phyloP scores from a whole-genome alignment of 2,797 vertebrate species.

The Falco rusticolus region DNA sequence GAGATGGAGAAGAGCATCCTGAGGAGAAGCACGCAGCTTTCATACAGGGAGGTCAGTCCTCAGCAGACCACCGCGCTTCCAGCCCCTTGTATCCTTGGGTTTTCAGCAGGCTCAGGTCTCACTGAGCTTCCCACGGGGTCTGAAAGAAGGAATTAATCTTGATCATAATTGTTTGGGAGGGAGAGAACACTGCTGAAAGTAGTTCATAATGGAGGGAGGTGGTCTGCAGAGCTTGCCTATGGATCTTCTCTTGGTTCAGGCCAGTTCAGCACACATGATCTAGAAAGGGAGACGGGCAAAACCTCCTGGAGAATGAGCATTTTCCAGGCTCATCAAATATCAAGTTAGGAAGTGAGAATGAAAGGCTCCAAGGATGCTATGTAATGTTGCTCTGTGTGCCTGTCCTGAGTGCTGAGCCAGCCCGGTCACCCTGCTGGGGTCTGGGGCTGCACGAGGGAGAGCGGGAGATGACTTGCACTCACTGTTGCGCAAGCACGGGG shows the following conservation, averaged over 20 bases:
- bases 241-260: neutral
- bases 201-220: neutral
- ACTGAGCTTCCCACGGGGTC: fast-evolving
- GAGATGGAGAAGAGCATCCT: neutral
- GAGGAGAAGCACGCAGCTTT: neutral
- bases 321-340: neutral
- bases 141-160: neutral
- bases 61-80: neutral
- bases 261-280: neutral
- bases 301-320: neutral
- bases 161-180: neutral
- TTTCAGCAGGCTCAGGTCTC: neutral
- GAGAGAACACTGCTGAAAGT: neutral
- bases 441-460: neutral
- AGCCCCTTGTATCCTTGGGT: neutral
- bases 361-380: fast-evolving
- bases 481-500: fast-evolving
- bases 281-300: neutral
- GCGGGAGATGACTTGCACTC: neutral
- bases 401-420: neutral
- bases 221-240: neutral
- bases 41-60: neutral
- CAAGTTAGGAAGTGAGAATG: neutral
- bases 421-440: neutral
- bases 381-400: fast-evolving